Evolutionary conservation across 2,888 invertebrate species (phyloP).

Genomic region (Sinodicranocentrus sp.): DNA sequence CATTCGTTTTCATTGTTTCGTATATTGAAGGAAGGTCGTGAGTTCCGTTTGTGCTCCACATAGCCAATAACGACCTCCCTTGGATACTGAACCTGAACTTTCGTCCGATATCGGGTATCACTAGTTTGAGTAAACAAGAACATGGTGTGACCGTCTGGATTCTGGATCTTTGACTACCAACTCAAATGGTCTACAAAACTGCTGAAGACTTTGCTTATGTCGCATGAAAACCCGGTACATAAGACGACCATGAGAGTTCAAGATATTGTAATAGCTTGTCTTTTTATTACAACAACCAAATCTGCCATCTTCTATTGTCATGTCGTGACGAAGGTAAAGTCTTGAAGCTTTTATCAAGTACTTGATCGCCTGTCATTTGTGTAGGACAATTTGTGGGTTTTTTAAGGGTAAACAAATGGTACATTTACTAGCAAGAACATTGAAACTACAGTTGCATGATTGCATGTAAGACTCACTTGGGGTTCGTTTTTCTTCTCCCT

Average conservation of each 20-base stretch:
- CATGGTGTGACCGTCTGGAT: slow-evolving; percentile 46
- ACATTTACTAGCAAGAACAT: too few species aligned
- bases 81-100: slow-evolving; percentile 39
- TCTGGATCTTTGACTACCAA: slow-evolving; percentile 56
- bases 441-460: too few species aligned
- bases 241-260: slow-evolving; percentile 52
- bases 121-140: slow-evolving; percentile 15
- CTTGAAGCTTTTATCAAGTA: slow-evolving; percentile 34
- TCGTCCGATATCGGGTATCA: background rate
- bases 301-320: slow-evolving; percentile 38
- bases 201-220: background rate
- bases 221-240: slow-evolving; percentile 55
- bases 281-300: slow-evolving; percentile 24
- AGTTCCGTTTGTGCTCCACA: slow-evolving; percentile 46
- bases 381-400: too few species aligned
- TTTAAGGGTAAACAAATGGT: too few species aligned
- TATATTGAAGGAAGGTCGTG: background rate
- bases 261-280: slow-evolving; percentile 47
- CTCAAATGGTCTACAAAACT: slow-evolving; percentile 20
- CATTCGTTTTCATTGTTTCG: slow-evolving; percentile 36
- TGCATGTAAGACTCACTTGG: too few species aligned
- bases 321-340: slow-evolving; percentile 52
- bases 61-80: slow-evolving; percentile 34
- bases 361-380: slow-evolving; percentile 39
- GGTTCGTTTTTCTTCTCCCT: background rate